Percentiles rank a stretch among this genome's conserved stretches.
Evolutionary conservation across 1,140 invertebrate species (phyloP).

Genomic region (Arion vulgaris): DNA sequence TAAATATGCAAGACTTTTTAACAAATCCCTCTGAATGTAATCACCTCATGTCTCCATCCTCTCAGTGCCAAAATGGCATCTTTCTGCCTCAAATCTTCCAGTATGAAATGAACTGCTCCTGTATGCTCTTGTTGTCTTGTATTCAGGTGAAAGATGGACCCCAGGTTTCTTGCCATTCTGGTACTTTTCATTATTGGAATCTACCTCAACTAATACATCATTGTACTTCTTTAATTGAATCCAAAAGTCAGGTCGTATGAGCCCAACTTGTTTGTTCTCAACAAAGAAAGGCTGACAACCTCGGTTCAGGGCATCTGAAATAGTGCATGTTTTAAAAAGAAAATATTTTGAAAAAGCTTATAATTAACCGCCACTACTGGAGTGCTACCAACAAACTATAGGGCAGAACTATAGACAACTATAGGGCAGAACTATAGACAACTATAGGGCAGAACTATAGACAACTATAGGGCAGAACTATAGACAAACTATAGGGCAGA

Average conservation of each 20-base stretch:
- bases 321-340: background rate
- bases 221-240: slow-evolving; percentile 10
- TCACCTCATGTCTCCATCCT: slow-evolving; percentile 28
- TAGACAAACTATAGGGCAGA: no score
- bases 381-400: no score
- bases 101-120: background rate
- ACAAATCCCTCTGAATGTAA: background rate
- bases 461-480: no score
- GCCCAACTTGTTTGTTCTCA: slow-evolving; percentile 21
- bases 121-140: background rate
- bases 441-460: no score
- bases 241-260: slow-evolving; percentile 31
- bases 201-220: background rate
- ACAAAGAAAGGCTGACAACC: slow-evolving; percentile 32
- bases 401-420: no score
- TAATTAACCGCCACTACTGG: no score
- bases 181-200: background rate
- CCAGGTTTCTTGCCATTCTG: slow-evolving; percentile 13
- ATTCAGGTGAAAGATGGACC: slow-evolving; percentile 17
- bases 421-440: no score
- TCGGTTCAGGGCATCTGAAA: slow-evolving; percentile 22
- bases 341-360: no score
- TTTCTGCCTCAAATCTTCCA: slow-evolving; percentile 28
- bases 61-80: slow-evolving; percentile 9
- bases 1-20: no score